A percentile compares a stretch with the other conserved stretches of the same genome.
phyloP scores from a whole-genome alignment of 2,113 vertebrate species.

The Antennarius striatus region DNA sequence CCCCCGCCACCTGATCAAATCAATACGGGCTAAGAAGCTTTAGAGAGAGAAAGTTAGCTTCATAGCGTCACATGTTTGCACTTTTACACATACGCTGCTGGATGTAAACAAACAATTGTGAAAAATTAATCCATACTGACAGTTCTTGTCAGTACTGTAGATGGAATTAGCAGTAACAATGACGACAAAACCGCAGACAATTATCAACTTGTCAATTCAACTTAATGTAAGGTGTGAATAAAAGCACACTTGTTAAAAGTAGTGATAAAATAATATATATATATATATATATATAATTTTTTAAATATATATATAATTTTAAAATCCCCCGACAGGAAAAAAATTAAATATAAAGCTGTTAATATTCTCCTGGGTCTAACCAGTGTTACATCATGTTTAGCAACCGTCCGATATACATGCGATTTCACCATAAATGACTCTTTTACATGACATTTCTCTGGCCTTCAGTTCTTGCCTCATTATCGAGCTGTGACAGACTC shows the following conservation, averaged over 20 bases:
- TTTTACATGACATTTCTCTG: constrained; percentile 1
- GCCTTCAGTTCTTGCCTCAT: constrained; percentile 4
- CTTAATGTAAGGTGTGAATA: constrained; percentile 11
- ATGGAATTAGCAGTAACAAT: no score
- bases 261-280: not conserved
- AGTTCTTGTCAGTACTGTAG: no score
- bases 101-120: no score
- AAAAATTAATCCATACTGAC: no score
- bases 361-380: no score
- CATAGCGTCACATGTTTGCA: not conserved
- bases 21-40: constrained; percentile 19
- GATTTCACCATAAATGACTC: constrained; percentile 1
- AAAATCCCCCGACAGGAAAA: no score
- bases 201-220: not conserved
- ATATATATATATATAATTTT: no score
- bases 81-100: no score
- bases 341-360: no score
- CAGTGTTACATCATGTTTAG: not conserved
- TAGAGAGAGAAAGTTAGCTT: constrained; percentile 3
- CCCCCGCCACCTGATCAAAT: constrained; percentile 21
- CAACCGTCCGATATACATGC: not conserved
- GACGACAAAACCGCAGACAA: not conserved
- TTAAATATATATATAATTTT: no score
- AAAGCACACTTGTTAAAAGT: not conserved
- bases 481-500: constrained; percentile 31